Base-by-base conservation (phyloP, 2,888 invertebrate genomes). In the Tachystola acroxantha region DNA sequence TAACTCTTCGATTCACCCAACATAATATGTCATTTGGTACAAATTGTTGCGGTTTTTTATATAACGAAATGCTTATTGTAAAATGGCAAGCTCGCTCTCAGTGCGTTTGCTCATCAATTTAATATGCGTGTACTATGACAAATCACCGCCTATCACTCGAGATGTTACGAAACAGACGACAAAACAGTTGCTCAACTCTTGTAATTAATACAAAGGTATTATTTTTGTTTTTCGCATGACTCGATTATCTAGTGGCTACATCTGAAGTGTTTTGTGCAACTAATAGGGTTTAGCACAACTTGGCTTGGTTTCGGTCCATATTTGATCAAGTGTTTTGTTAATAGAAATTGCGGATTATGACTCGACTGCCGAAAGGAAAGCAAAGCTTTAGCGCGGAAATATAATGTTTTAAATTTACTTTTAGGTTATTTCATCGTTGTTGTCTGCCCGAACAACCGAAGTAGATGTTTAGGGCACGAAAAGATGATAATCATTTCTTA, bases 221-320 rank as follows among this genome's bases (percentile, higher is more conserved):
- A 68, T 75, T 72, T 73, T 64, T 40, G 57, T 61, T 70, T 74
- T 78, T 80, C 79, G 67, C 78, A 79, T 78, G 71, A 53, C 63
- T 53, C 51, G 42, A 51, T 60, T 71, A 76, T 79, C 72, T 60
- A 33, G 43, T 44, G 41, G 33, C 48, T 54, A 59, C 54, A 75
- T 77, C 75, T 68, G 62, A 59, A 66, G 54, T 56, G 56, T 51
- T 62, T 63, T 58, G 55, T 62, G 66, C 60, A 78, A 16, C 16
- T 4, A 16, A n/a, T n/a, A n/a, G n/a, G n/a, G n/a, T n/a, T n/a
- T n/a, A n/a, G n/a, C n/a, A n/a, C n/a, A n/a, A n/a, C n/a, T n/a
- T n/a, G n/a, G n/a, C n/a, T n/a, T n/a, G n/a, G n/a, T n/a, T n/a
- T n/a, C n/a, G n/a, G n/a, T n/a, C n/a, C n/a, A n/a, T n/a, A n/a